A percentile compares a stretch with the other conserved stretches of the same genome.
These are phyloP conservation scores for Ictalurus furcatus DNA, from an alignment of 2,113 vertebrate genomes.

Conservation along the genomic window DNA sequence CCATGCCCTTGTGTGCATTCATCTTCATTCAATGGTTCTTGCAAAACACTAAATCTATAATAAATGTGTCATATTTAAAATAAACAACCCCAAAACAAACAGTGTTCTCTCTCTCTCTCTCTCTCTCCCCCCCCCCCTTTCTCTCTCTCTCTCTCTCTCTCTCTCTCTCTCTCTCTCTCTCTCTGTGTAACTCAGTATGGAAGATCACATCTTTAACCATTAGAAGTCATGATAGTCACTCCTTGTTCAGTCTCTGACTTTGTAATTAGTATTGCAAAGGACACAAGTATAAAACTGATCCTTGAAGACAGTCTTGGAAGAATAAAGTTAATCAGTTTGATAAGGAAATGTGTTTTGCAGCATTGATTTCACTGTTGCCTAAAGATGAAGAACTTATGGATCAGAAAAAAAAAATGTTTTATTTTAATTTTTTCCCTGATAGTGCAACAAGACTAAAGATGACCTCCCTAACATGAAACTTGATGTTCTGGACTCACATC, in stretches of 20 bases:
- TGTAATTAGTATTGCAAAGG: neutral
- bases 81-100: too few relatives aligned
- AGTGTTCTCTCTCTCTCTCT: too few relatives aligned
- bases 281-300: neutral
- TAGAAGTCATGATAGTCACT: neutral
- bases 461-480: neutral
- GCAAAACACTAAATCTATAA: conserved; percentile 4
- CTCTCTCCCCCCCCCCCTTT: too few relatives aligned
- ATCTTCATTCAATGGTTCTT: neutral
- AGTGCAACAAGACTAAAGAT: neutral
- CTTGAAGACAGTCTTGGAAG: neutral
- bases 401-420: neutral
- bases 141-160: neutral
- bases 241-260: neutral
- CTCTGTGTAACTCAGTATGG: neutral
- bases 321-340: neutral
- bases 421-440: neutral
- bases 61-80: neutral
- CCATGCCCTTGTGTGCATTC: neutral
- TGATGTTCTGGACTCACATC: neutral
- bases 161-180: neutral
- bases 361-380: neutral
- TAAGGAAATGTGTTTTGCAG: neutral
- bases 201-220: neutral
- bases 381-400: neutral